phyloP scores from a whole-genome alignment of 2,797 vertebrate species.

The Bufotes viridis region DNA sequence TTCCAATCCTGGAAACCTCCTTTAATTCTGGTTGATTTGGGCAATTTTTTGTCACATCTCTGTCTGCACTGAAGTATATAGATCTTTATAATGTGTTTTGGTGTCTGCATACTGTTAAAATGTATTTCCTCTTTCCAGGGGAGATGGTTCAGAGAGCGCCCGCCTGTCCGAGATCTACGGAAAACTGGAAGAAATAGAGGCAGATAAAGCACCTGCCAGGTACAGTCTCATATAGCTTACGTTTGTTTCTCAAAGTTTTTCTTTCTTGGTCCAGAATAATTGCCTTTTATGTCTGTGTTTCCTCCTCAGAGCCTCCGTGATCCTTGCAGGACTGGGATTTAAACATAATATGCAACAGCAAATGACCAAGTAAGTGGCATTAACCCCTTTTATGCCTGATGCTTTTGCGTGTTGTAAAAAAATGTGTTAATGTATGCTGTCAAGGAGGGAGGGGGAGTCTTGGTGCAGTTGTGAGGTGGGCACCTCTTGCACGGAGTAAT shows the following conservation, averaged over 20 bases:
- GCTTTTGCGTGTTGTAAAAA: not conserved
- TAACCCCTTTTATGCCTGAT: not conserved
- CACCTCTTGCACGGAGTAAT: no score
- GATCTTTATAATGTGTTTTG: not conserved
- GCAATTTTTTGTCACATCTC: no score
- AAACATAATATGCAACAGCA: conserved; percentile 93
- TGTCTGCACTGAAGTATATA: not conserved
- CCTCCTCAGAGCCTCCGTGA: conserved; percentile 86
- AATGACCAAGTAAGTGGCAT: conserved; percentile 81
- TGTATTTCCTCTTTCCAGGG: conserved; percentile 70
- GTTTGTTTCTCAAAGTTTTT: not conserved
- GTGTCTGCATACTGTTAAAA: no score
- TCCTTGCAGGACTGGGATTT: conserved; percentile 94
- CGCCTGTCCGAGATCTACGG: conserved; percentile 89
- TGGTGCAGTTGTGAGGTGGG: no score
- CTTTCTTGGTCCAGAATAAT: not conserved
- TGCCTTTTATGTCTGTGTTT: conserved; percentile 2
- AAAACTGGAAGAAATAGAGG: conserved; percentile 94
- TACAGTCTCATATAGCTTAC: conserved; percentile 65
- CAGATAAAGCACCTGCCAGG: conserved; percentile 96
- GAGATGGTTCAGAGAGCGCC: conserved; percentile 84
- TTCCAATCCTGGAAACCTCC: no score
- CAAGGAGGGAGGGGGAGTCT: not conserved
- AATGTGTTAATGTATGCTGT: not conserved
- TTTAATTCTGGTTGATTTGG: no score